Conservation (phyloP, 2,113 vertebrate genomes). For the Corythornis madagascariensis region DNA sequence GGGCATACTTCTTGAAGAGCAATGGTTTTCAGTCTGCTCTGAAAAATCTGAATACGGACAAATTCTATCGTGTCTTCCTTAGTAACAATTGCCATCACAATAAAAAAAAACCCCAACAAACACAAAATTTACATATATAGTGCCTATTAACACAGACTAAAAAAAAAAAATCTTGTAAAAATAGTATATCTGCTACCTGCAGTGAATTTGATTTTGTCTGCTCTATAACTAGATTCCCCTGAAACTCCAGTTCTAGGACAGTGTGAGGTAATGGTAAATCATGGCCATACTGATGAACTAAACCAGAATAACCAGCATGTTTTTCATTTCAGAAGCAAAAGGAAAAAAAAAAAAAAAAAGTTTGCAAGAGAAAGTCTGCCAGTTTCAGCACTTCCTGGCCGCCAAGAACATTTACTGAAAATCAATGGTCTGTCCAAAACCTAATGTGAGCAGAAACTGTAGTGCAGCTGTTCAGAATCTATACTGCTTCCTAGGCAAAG, state of each 20-base stretch:
- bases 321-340: constrained; percentile 24
- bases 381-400: constrained; percentile 62
- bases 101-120: not conserved
- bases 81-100: not conserved
- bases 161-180: not conserved
- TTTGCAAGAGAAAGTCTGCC: constrained; percentile 50
- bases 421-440: constrained; percentile 66
- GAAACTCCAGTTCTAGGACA: constrained; percentile 10
- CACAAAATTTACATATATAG: not conserved
- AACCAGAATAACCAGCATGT: constrained; percentile 50
- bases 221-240: not conserved
- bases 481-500: constrained; percentile 68
- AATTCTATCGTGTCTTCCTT: not conserved
- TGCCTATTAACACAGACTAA: not conserved
- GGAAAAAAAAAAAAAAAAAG: not conserved
- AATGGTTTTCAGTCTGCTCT: not conserved
- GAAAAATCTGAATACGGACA: not conserved
- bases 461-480: constrained; percentile 72
- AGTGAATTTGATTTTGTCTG: constrained; percentile 21
- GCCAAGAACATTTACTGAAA: constrained; percentile 69
- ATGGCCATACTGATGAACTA: constrained; percentile 28
- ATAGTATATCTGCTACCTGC: not conserved
- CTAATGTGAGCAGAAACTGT: constrained; percentile 60
- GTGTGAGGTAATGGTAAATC: constrained; percentile 53
- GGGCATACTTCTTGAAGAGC: not conserved